Percentiles rank a stretch among this genome's conserved stretches.
Evolutionary conservation across 2,113 vertebrate species (phyloP).

Genomic region (Podarcis raffonei): DNA sequence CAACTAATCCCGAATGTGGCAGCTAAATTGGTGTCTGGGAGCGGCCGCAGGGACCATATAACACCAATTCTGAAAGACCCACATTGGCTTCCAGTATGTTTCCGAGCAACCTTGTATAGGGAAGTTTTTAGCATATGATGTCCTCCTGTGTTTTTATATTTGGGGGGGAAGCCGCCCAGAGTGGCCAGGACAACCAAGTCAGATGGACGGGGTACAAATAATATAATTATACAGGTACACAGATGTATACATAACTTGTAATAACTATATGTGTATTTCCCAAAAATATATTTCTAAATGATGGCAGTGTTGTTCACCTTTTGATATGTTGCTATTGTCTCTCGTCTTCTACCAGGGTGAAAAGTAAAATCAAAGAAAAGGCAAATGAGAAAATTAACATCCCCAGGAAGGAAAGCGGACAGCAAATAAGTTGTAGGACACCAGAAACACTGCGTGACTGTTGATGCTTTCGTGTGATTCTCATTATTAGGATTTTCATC

Average conservation of each 20-base stretch:
- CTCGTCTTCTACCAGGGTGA: constrained; percentile 59
- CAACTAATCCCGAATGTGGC: no score
- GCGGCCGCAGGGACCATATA: no score
- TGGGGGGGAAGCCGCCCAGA: no score
- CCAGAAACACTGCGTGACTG: background rate
- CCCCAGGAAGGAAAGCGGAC: constrained; percentile 25
- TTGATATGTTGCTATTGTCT: constrained; percentile 66
- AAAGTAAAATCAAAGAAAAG: constrained; percentile 66
- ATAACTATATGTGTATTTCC: constrained; percentile 10
- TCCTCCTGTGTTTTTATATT: no score
- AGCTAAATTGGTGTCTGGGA: no score
- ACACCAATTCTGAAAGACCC: no score
- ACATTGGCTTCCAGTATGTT: no score
- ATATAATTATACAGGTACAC: background rate
- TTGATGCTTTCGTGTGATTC: constrained; percentile 5
- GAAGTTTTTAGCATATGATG: no score
- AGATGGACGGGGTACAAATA: no score
- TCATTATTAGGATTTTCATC: background rate
- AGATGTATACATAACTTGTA: background rate
- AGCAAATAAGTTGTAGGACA: background rate
- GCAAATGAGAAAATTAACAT: constrained; percentile 54
- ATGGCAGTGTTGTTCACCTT: constrained; percentile 63
- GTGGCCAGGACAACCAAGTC: no score
- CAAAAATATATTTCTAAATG: constrained; percentile 58
- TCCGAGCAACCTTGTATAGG: no score